phyloP scores from a whole-genome alignment of 2,797 vertebrate species.

The Ctenopoma kingsleyae region DNA sequence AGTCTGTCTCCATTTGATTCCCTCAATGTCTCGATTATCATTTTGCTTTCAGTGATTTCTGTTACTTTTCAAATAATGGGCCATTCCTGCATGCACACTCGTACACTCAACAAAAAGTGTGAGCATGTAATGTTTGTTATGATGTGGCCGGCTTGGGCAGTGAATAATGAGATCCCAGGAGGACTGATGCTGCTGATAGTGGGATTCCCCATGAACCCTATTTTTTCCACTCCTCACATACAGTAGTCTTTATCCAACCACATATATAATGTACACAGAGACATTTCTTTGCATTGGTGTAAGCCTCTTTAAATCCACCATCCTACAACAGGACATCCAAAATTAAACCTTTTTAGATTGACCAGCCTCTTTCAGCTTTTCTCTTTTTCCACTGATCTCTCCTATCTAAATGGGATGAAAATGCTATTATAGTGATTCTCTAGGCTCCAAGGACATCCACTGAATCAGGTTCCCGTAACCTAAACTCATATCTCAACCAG shows the following conservation, averaged over 20 bases:
- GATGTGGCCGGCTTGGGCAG: conserved; percentile 45
- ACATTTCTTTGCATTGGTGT: conserved; percentile 21
- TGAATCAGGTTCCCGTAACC: conserved; percentile 24
- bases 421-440: conserved; percentile 37
- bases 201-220: conserved; percentile 45
- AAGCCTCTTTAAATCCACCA: conserved; percentile 30
- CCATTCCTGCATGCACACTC: conserved; percentile 17
- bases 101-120: conserved; percentile 14
- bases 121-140: conserved; percentile 52
- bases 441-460: conserved; percentile 23
- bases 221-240: conserved; percentile 1
- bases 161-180: conserved; percentile 78
- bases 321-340: conserved; percentile 32
- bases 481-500: conserved; percentile 16
- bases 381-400: conserved; percentile 42
- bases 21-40: conserved; percentile 20
- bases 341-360: conserved; percentile 33
- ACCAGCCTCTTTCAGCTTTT: conserved; percentile 24
- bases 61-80: conserved; percentile 18
- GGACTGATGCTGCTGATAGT: conserved; percentile 47
- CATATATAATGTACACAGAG: conserved; percentile 2
- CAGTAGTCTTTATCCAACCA: background rate
- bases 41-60: conserved; percentile 17
- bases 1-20: conserved; percentile 16
- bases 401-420: conserved; percentile 47